Evolutionary conservation across 2,113 vertebrate species (phyloP).

Genomic region (Azemiops feae): DNA sequence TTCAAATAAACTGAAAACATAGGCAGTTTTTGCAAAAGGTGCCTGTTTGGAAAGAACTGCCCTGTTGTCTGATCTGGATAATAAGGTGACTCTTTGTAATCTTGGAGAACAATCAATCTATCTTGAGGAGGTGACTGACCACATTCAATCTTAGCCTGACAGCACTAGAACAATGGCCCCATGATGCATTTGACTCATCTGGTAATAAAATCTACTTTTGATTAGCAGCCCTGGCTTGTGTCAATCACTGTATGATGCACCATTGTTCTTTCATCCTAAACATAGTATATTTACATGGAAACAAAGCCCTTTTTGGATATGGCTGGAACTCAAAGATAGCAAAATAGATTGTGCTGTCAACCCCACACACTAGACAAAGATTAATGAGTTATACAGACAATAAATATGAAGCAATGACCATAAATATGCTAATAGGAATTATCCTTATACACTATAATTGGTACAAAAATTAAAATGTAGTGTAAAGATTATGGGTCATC

Average conservation of each 20-base stretch:
- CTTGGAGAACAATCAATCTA: slow-evolving; percentile 81
- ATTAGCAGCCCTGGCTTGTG: slow-evolving; percentile 86
- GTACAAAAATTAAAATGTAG: slow-evolving; percentile 84
- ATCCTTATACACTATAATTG: slow-evolving; percentile 92
- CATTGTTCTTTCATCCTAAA: slow-evolving; percentile 78
- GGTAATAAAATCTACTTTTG: slow-evolving; percentile 88
- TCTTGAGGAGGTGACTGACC: slow-evolving; percentile 82
- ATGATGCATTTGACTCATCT: slow-evolving; percentile 83
- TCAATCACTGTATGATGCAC: slow-evolving; percentile 83
- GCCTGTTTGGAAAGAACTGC: slow-evolving; percentile 74
- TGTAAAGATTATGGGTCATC: slow-evolving; percentile 75
- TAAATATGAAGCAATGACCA: slow-evolving; percentile 98
- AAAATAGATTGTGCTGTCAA: slow-evolving; percentile 99
- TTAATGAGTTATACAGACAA: slow-evolving; percentile 97
- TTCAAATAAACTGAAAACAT: slow-evolving; percentile 72
- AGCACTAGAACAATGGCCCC: slow-evolving; percentile 76
- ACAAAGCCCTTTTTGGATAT: slow-evolving; percentile 84
- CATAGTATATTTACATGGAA: slow-evolving; percentile 83
- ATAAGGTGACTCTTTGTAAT: slow-evolving; percentile 79
- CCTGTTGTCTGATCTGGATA: slow-evolving; percentile 74
- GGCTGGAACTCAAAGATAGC: slow-evolving; percentile 86
- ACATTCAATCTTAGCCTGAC: slow-evolving; percentile 74
- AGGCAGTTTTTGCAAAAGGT: slow-evolving; percentile 69
- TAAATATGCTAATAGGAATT: slow-evolving; percentile 99
- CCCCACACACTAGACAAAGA: slow-evolving; percentile 94